Base-by-base conservation (phyloP, 1,140 invertebrate genomes). In the Subanguina moxae region DNA sequence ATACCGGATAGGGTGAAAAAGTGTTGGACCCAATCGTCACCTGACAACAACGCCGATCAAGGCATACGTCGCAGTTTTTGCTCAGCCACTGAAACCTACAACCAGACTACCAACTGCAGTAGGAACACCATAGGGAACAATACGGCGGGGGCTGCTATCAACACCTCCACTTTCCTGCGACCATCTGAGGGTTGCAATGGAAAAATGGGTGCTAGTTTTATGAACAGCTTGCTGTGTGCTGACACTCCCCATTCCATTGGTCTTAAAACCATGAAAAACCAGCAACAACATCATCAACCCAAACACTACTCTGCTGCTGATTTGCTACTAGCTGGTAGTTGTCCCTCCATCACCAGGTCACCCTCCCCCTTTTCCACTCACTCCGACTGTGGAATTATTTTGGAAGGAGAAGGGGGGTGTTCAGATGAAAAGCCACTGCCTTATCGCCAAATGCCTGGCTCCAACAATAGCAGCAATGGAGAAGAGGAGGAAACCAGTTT, bases 1-100 rank as follows among this genome's bases (percentile, higher is more conserved):
- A 68, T 80, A 17, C 78, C 78, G 1, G 58, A 65, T n/a, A 5
- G 38, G 3, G 13, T 61, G 38, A 19, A 28, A 30, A 30, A 43
- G 19, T 61, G 58, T 30, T 43, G 27, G 58, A 28, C 58, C 3
- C 1, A 21, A 3, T 61, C 28, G 3, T 61, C 38, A 19, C 28
- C 28, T 21, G 58, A 3, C 5, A n/a, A 19, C 58, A 30, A 28
- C 19, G 5, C n/a, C 21, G 38, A 32, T 21, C 28, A 43, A 19
- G 19, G 58, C n/a, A 21, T 52, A 3, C 3, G 23, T 3, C 48
- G 48, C 3, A 52, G 48, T 15, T 52, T 52, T 52, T 52, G 48
- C 21, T 61, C 28, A 5, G 52, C 21, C 52, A 56, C 52, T 23
- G 58, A 61, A 8, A 61, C 58, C 48, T 21, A 52, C 48, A 52